Conservation (phyloP, 2,888 invertebrate genomes). For the Apodemia zela region DNA sequence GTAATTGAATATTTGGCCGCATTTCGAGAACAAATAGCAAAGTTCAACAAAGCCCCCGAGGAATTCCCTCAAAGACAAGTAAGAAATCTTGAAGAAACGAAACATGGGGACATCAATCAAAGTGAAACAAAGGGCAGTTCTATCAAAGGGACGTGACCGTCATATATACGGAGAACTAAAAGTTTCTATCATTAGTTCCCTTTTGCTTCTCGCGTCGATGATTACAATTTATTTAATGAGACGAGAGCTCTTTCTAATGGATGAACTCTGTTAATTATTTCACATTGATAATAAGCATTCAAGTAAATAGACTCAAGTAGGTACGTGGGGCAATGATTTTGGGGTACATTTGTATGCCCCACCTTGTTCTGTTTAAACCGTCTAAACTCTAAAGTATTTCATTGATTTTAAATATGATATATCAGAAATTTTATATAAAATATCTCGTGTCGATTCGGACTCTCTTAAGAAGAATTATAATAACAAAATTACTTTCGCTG, state of each 20-base stretch:
- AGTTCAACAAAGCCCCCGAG: conserved; percentile 39
- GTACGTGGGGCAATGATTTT: no score
- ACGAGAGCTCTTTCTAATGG: conserved; percentile 3
- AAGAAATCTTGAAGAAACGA: conserved; percentile 43
- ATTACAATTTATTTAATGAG: conserved; percentile 20
- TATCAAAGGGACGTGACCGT: conserved; percentile 40
- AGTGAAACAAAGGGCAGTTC: conserved; percentile 43
- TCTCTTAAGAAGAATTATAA: no score
- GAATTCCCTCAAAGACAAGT: conserved; percentile 38
- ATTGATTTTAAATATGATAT: no score
- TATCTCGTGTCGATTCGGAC: no score
- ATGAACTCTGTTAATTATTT: conserved; percentile 1
- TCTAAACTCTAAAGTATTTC: no score
- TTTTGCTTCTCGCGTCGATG: conserved; percentile 31
- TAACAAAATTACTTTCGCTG: no score
- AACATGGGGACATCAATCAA: conserved; percentile 52
- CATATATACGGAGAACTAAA: conserved; percentile 34
- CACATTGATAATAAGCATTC: background rate
- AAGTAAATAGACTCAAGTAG: background rate
- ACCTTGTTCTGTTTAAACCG: no score
- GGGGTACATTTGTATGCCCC: no score
- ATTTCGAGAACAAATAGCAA: conserved; percentile 41
- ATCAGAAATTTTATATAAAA: no score
- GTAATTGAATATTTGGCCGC: conserved; percentile 41
- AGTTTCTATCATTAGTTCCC: conserved; percentile 35